Conservation (phyloP, 2,113 vertebrate species). For the Sminthopsis crassicaudata region DNA sequence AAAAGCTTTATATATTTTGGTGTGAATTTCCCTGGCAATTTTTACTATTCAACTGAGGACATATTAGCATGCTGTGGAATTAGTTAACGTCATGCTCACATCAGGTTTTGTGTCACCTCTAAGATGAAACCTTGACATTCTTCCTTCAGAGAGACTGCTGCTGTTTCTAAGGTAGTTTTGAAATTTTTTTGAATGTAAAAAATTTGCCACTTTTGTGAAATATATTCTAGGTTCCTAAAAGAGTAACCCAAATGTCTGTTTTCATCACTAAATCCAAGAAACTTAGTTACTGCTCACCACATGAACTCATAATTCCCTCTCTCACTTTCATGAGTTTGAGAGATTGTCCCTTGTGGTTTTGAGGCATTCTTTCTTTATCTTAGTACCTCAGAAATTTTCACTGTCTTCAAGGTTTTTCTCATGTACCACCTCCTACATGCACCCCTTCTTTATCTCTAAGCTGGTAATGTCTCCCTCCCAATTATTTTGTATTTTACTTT, state of each 20-base stretch:
- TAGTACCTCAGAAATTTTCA: background rate
- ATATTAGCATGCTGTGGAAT: background rate
- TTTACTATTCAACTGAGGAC: background rate
- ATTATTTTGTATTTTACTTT: background rate
- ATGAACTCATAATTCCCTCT: background rate
- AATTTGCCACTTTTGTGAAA: conserved; percentile 20
- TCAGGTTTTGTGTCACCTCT: background rate
- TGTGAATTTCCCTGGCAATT: background rate
- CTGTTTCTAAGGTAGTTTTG: conserved; percentile 12
- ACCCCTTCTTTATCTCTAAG: background rate
- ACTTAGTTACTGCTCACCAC: background rate
- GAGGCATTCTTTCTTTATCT: background rate
- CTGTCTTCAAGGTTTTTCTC: background rate
- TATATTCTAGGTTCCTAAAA: conserved; percentile 24
- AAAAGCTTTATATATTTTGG: background rate
- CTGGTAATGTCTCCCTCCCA: background rate
- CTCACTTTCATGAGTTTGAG: background rate
- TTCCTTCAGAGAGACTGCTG: conserved; percentile 28
- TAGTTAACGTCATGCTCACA: background rate
- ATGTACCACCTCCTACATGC: background rate
- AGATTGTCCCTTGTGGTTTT: background rate
- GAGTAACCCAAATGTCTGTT: conserved; percentile 46
- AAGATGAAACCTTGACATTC: background rate
- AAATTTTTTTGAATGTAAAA: background rate
- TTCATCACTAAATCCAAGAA: conserved; percentile 57